Conservation (phyloP, 2,113 vertebrate species). For the Pristiophorus japonicus region DNA sequence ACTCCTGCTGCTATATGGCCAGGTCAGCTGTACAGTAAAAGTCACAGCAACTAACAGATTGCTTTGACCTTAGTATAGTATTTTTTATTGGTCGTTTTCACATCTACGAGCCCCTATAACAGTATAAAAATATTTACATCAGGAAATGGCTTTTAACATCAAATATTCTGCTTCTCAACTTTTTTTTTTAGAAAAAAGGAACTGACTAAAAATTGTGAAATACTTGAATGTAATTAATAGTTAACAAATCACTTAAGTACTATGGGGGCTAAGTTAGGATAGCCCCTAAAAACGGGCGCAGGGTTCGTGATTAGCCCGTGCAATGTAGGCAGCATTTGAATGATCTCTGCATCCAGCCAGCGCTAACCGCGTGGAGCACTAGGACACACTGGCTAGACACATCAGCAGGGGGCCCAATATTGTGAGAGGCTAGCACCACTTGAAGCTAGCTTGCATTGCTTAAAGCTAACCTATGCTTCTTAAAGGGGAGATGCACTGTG, state of each 20-base stretch:
- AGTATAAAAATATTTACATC: not conserved
- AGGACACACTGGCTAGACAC: no score
- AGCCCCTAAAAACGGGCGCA: not conserved
- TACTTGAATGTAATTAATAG: not conserved
- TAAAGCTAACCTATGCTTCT: no score
- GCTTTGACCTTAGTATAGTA: not conserved
- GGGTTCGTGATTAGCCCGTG: no score
- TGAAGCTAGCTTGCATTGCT: no score
- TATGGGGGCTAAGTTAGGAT: not conserved
- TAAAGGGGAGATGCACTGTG: no score
- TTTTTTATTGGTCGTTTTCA: not conserved
- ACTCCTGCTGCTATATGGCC: slow-evolving; percentile 12
- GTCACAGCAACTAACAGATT: slow-evolving; percentile 8
- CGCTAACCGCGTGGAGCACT: no score
- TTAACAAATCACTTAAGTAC: not conserved
- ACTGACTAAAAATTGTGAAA: not conserved
- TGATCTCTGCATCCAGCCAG: no score
- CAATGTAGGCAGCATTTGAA: no score
- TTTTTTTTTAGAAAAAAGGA: not conserved
- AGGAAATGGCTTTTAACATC: not conserved
- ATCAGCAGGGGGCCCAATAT: no score
- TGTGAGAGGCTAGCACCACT: no score
- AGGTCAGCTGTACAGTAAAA: slow-evolving; percentile 28
- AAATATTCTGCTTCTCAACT: not conserved
- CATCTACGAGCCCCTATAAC: not conserved